A percentile compares a stretch with the other conserved stretches of the same genome.
These are phyloP conservation scores for Hydrozoanthus tunicans DNA, from an alignment of 64 coral and sea anemone species.

Conservation along the genomic window DNA sequence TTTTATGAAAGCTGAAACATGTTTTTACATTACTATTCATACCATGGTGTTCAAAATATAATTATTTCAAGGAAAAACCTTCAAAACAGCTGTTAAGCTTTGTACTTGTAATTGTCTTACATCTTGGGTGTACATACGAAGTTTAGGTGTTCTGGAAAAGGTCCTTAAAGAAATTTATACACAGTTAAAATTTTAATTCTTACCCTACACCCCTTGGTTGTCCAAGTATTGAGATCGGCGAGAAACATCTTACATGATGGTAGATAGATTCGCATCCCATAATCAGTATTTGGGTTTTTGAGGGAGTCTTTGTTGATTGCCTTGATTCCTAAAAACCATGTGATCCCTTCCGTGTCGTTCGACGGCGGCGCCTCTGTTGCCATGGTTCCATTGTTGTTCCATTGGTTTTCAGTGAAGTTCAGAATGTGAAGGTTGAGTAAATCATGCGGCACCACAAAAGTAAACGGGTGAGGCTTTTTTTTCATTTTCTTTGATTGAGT, in stretches of 20 bases:
- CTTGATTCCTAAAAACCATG: slow-evolving; percentile 86
- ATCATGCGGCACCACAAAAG: slow-evolving; percentile 71
- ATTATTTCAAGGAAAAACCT: too few relatives aligned
- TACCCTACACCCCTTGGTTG: slow-evolving; percentile 85
- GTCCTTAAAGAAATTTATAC: neutral
- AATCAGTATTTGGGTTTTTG: slow-evolving; percentile 56
- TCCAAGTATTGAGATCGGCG: slow-evolving; percentile 82
- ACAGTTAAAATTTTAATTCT: neutral
- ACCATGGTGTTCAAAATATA: too few relatives aligned
- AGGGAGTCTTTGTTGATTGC: slow-evolving; percentile 74
- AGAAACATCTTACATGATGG: slow-evolving; percentile 90
- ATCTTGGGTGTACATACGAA: too few relatives aligned
- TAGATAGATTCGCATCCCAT: slow-evolving; percentile 84
- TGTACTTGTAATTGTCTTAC: too few relatives aligned
- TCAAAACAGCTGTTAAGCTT: too few relatives aligned
- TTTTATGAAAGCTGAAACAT: too few relatives aligned
- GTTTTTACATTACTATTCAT: too few relatives aligned
- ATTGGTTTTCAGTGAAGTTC: slow-evolving; percentile 14
- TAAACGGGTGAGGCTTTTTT: slow-evolving; percentile 84
- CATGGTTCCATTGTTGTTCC: slow-evolving; percentile 47
- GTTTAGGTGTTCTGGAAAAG: neutral
- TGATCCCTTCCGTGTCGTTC: slow-evolving; percentile 51
- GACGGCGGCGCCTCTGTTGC: neutral
- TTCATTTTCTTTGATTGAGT: slow-evolving; percentile 83
- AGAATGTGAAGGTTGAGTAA: slow-evolving; percentile 57